Evolutionary conservation across 53 echinoderm and acorn worm genomes (phyloP), one percentile per base, ranked within the genome.

Genomic region (Holothuria leucospilota): DNA sequence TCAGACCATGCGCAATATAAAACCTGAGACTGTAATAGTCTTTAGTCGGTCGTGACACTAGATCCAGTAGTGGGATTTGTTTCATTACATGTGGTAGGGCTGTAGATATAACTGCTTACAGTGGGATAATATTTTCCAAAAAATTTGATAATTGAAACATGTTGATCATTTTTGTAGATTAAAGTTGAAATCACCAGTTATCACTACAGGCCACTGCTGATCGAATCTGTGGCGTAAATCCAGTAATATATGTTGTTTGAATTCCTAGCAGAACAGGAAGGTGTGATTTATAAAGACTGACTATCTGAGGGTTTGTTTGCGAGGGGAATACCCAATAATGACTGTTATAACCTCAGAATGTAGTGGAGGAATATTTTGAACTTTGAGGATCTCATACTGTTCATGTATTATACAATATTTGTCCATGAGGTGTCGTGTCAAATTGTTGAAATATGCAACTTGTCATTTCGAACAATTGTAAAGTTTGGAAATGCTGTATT

Each of bases 181-280:
- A 39, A 87, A 41, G 39, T 87, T 87, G 23, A 87, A 87, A 62
- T 87, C 88, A 34, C 88, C 80, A 28, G 52, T 15, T 39, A 87
- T 62, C 29, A 87, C 20, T 20, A 85, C 26, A 24, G 75, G 79
- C 14, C 30, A 16, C 60, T 56, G 24, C 24, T 51, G 39, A 56
- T 73, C 34, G n/a, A 65, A 85, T 85, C 16, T 71, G 20, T 24
- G 71, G 84, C 13, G 52, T 24, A 85, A 16, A 52, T 68, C 23
- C 71, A 21, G 30, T n/a, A 20, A 10, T 29, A 71, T 71, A 24
- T 59, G 16, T 5, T 18, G 16, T 46, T 73, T 52, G 20, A 71
- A 72, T 52, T 25, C 34, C 11, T 21, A 56, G 13, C 18, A 25
- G 82, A 34, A 58, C 85, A 71, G 14, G 85, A 69, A 2, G 42